phyloP scores from a whole-genome alignment of 2,888 invertebrate species.

The Yponomeuta evonymella region DNA sequence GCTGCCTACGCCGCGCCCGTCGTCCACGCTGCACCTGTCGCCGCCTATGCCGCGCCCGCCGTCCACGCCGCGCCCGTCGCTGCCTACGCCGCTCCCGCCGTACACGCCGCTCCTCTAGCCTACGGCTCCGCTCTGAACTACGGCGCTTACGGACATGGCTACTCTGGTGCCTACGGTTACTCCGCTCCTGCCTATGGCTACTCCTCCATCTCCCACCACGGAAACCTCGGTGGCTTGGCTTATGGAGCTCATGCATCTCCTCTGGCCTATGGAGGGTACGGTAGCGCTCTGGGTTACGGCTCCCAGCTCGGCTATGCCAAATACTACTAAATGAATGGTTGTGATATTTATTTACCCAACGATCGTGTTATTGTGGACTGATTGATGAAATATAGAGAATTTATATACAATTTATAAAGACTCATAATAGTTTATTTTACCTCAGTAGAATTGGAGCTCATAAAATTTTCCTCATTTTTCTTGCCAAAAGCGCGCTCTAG shows the following conservation, averaged over 20 bases:
- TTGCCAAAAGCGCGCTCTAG: no score
- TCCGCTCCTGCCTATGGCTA: conserved; percentile 17
- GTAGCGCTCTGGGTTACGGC: conserved; percentile 5
- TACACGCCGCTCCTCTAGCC: conserved; percentile 15
- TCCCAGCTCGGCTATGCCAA: conserved; percentile 10
- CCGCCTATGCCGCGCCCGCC: conserved; percentile 25
- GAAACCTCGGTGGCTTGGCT: conserved; percentile 24
- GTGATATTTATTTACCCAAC: no score
- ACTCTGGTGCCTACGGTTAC: conserved; percentile 17
- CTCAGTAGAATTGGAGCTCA: no score
- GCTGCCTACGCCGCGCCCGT: conserved; percentile 20
- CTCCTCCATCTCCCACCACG: conserved; percentile 15
- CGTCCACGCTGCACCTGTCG: conserved; percentile 17
- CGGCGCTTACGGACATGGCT: conserved; percentile 26
- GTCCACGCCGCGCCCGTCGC: conserved; percentile 31
- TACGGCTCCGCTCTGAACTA: conserved; percentile 23
- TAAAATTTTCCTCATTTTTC: no score
- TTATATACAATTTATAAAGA: no score
- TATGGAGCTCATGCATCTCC: conserved; percentile 22
- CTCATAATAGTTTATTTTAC: no score
- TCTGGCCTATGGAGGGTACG: conserved; percentile 14
- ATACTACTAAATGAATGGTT: neutral
- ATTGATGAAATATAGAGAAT: no score
- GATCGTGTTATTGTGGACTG: no score
- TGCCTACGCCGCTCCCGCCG: conserved; percentile 14